Base-by-base conservation (phyloP, 92 coral and sea anemone species). In the Anthopleura xanthogrammica region DNA sequence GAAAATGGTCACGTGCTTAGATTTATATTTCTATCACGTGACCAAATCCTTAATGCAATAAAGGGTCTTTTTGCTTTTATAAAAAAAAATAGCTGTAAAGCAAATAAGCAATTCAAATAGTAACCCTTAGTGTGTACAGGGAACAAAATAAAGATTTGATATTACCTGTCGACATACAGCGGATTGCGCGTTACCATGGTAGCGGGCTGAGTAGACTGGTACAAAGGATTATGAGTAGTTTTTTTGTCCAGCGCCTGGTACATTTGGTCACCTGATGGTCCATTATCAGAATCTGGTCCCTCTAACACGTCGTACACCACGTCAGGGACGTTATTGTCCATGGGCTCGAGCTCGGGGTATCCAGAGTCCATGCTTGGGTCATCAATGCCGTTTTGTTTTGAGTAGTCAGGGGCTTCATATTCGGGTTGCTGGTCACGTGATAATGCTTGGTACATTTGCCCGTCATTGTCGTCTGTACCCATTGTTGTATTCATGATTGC, bases 291-390 rank as follows among this genome's bases (percentile, higher is more conserved):
- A 64, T 64, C 71, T 22, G 71, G 71, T 64, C 71, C 71, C 71
- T 64, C 71, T 64, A 64, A 64, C 24, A 64, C 71, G 19, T 64
- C 71, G 71, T 64, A 64, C 36, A 64, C 71, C 29, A 64, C 71
- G 71, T 64, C 71, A 64, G 71, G 36, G 71, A 22, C 71, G 19
- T 64, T 64, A 64, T 64, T 64, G 24, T 20, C 71, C 71, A 64
- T 19, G 71, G 71, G 36, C 71, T 64, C 71, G 12, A 64, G 71
- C 71, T 64, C 36, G 4, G 3, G 71, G 71, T 64, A 64, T 64
- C 2, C 71, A 64, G 71, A 22, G 71, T 64, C 36, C 71, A 64
- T 64, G 19, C n/a, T 20, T 57, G 62, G 62, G 17, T 57, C 62
- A 57, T 3, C 2, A 0, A 5, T 20, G 24, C 36, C 36, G 71